Conservation (phyloP, 2,113 vertebrate species). For the Pollimyrus isidori region DNA sequence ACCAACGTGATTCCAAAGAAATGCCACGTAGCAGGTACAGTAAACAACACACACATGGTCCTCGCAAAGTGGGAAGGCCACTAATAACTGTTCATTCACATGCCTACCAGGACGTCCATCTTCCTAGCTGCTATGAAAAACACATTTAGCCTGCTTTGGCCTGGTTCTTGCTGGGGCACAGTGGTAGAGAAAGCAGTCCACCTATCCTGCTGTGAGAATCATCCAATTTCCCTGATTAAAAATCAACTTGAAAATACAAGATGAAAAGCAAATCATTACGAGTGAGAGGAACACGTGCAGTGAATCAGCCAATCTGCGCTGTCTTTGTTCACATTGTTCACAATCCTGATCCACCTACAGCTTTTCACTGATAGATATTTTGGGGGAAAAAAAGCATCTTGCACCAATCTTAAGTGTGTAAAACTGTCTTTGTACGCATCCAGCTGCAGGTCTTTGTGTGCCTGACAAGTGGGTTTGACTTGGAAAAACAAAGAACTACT, state of each 20-base stretch:
- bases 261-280: neutral
- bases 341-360: slow-evolving; percentile 5
- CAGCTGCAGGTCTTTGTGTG: neutral
- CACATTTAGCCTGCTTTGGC: neutral
- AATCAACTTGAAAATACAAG: neutral
- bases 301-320: neutral
- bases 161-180: neutral
- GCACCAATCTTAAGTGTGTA: neutral
- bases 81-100: neutral
- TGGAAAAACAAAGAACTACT: neutral
- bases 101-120: neutral
- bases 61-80: neutral
- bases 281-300: neutral
- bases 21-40: neutral
- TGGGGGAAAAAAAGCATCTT: neutral
- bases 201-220: neutral
- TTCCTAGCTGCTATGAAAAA: neutral
- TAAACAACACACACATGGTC: neutral
- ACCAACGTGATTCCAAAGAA: neutral
- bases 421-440: neutral
- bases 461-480: slow-evolving; percentile 5
- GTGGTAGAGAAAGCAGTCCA: neutral
- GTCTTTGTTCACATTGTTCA: neutral
- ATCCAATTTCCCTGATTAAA: neutral
- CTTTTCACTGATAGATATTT: neutral